A percentile compares a stretch with the other conserved stretches of the same genome.
Conservation (phyloP, 2,797 vertebrate species). For the Lepidocolaptes lacrymiger region DNA sequence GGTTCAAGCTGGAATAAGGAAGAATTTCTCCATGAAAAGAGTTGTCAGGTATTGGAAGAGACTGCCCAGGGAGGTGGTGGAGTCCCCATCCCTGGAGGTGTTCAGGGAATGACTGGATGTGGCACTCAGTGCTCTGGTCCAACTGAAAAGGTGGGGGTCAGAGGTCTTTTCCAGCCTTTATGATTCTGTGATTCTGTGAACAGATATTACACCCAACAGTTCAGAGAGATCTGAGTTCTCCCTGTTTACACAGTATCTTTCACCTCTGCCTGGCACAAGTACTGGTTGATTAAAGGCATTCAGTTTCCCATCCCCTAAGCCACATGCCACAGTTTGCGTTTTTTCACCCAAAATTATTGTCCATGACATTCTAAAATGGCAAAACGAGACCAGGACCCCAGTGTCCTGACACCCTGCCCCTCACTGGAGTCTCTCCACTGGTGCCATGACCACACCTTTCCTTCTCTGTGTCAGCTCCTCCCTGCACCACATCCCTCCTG, state of each 20-base stretch:
- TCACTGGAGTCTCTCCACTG: accelerated
- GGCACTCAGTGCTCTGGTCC: background rate
- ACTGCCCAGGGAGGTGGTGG: background rate
- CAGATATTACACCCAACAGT: background rate
- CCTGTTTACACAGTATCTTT: background rate
- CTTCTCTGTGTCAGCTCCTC: background rate
- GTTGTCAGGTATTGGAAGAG: background rate
- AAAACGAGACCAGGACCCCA: accelerated
- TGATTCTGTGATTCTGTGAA: background rate
- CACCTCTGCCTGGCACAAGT: background rate
- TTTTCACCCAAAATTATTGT: background rate
- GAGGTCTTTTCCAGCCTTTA: background rate
- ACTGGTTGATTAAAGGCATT: background rate
- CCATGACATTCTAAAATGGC: background rate
- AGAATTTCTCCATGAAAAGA: background rate
- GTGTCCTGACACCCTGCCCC: background rate
- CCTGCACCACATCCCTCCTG: background rate
- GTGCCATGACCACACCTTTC: background rate
- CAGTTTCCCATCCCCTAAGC: background rate
- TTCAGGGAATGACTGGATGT: background rate
- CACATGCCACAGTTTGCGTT: background rate
- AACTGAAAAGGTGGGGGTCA: background rate
- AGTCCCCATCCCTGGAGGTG: background rate
- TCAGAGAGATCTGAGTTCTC: background rate
- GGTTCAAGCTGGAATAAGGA: background rate